A percentile compares a stretch with the other conserved stretches of the same genome.
Conservation (phyloP, 1,140 invertebrate species). For the Nilaparvata lugens region DNA sequence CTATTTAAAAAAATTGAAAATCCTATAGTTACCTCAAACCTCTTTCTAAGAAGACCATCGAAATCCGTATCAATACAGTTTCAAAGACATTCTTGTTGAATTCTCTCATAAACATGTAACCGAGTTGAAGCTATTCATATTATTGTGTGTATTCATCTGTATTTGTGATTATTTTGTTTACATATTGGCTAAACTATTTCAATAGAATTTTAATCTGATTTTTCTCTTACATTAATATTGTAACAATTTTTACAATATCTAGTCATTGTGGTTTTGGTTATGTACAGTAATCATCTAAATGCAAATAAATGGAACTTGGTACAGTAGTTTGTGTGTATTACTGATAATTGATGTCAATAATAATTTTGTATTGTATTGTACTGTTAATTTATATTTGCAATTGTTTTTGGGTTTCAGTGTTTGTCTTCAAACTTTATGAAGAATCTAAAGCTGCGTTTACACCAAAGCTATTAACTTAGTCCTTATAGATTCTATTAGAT, state of each 20-base stretch:
- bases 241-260: constrained; percentile 5
- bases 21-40: too few species aligned
- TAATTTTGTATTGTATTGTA: too few species aligned
- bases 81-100: not conserved
- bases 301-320: constrained; percentile 19
- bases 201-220: constrained; percentile 10
- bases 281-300: constrained; percentile 11
- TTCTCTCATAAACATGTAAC: not conserved
- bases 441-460: too few species aligned
- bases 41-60: too few species aligned
- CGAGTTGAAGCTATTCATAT: not conserved
- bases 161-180: constrained; percentile 7
- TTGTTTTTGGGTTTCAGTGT: too few species aligned
- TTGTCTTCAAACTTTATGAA: too few species aligned
- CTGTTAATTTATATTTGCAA: too few species aligned
- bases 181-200: not conserved
- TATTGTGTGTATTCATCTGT: constrained; percentile 5
- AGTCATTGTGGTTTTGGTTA: constrained; percentile 18
- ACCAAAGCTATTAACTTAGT: too few species aligned
- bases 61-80: too few species aligned
- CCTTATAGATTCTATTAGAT: too few species aligned
- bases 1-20: too few species aligned
- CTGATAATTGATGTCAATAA: too few species aligned
- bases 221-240: constrained; percentile 12
- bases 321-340: constrained; percentile 11